These are phyloP conservation scores for Oasisia sp. DNA, from an alignment of 2,888 invertebrate species.

Conservation along the genomic window DNA sequence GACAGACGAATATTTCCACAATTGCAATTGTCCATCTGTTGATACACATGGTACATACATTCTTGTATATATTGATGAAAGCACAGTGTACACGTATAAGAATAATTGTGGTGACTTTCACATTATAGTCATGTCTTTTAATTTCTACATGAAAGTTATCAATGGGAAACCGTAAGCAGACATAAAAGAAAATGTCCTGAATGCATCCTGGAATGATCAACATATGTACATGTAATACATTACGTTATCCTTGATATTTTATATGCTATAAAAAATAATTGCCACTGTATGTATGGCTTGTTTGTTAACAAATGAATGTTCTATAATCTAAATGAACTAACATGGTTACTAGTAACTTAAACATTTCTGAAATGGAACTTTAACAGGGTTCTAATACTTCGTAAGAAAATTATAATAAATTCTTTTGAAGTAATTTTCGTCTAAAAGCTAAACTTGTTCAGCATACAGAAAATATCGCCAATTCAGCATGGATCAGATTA, in stretches of 20 bases:
- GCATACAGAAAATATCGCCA: neutral
- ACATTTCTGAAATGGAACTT: neutral
- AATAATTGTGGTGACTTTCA: neutral
- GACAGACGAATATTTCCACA: neutral
- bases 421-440: neutral
- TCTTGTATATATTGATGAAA: too few species aligned
- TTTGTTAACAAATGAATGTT: too few species aligned
- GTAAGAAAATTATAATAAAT: too few species aligned
- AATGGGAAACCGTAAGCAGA: too few species aligned
- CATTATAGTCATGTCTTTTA: neutral
- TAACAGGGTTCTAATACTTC: neutral
- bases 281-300: too few species aligned
- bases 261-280: too few species aligned
- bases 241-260: too few species aligned
- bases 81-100: too few species aligned
- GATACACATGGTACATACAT: neutral
- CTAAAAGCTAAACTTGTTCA: neutral
- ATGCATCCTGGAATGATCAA: too few species aligned
- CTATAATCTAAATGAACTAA: too few species aligned
- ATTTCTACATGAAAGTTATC: neutral
- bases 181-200: too few species aligned
- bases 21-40: neutral
- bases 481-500: neutral
- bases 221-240: too few species aligned
- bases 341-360: neutral